Conservation (phyloP, 53 echinoderm and acorn worm genomes). For the Arbacia lixula region DNA sequence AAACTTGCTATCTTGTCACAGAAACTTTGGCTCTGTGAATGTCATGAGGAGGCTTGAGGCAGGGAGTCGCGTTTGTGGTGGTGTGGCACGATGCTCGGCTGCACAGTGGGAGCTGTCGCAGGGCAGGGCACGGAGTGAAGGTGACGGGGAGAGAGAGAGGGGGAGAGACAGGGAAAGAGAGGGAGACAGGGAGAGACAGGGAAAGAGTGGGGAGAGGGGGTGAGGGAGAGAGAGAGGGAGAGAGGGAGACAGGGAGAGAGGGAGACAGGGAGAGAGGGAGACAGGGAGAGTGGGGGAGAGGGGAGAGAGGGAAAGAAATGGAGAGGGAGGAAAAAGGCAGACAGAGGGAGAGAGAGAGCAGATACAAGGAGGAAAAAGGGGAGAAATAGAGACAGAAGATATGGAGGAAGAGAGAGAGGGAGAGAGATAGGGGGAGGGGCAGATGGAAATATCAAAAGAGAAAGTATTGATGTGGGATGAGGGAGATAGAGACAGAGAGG, state of each 20-base stretch:
- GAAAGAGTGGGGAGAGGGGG: neutral
- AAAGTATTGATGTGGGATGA: neutral
- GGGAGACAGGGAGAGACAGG: neutral
- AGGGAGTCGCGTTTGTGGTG: too few relatives aligned
- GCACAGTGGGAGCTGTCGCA: too few relatives aligned
- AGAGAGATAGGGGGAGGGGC: neutral
- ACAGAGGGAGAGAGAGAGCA: neutral
- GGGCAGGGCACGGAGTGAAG: neutral
- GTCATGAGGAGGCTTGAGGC: neutral
- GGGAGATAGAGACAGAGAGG: neutral
- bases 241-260: neutral
- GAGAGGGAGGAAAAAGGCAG: neutral
- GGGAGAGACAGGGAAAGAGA: neutral
- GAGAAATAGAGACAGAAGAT: neutral
- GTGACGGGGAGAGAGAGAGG: neutral
- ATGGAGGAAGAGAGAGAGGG: neutral
- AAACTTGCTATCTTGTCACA: too few relatives aligned
- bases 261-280: neutral
- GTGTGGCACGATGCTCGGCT: too few relatives aligned
- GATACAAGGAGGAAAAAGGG: neutral
- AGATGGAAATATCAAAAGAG: neutral
- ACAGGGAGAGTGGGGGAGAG: neutral
- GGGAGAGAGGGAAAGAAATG: neutral
- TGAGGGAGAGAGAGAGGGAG: neutral
- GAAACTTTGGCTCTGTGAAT: too few relatives aligned